These are phyloP conservation scores for Corythornis vintsioides DNA, from an alignment of 2,113 vertebrate species.

Conservation along the genomic window DNA sequence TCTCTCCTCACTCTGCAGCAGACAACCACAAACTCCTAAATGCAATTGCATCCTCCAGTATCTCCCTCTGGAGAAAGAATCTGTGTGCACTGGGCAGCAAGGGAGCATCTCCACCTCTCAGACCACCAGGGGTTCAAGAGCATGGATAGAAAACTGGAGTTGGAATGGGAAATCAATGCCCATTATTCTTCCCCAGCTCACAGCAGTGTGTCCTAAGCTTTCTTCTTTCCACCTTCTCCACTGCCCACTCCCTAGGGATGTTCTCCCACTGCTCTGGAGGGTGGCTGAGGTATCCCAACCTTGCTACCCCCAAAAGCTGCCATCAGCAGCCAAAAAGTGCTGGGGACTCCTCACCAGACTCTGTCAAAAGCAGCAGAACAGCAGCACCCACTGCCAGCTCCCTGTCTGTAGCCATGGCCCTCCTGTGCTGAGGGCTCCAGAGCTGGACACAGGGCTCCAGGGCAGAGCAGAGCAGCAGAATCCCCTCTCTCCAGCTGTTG, in stretches of 20 bases:
- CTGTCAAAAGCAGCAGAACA: rapidly evolving
- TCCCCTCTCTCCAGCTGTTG: too few species aligned
- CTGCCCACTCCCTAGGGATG: background rate
- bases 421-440: too few species aligned
- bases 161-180: background rate
- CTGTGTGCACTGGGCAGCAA: background rate
- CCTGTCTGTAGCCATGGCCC: background rate
- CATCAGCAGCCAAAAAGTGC: background rate
- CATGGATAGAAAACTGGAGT: background rate
- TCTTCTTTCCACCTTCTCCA: background rate
- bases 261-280: background rate
- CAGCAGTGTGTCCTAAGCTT: background rate
- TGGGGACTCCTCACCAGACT: background rate
- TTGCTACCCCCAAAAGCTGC: background rate
- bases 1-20: slow-evolving; percentile 39
- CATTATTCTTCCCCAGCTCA: background rate
- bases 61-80: slow-evolving; percentile 18
- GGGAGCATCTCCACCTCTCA: background rate
- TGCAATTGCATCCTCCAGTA: slow-evolving; percentile 39
- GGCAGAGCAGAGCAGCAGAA: too few species aligned
- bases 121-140: background rate
- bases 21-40: slow-evolving; percentile 40
- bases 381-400: background rate
- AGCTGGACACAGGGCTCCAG: too few species aligned
- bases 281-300: background rate